Conservation (phyloP, 2,888 invertebrate species). For the Ochlodes sylvanus region DNA sequence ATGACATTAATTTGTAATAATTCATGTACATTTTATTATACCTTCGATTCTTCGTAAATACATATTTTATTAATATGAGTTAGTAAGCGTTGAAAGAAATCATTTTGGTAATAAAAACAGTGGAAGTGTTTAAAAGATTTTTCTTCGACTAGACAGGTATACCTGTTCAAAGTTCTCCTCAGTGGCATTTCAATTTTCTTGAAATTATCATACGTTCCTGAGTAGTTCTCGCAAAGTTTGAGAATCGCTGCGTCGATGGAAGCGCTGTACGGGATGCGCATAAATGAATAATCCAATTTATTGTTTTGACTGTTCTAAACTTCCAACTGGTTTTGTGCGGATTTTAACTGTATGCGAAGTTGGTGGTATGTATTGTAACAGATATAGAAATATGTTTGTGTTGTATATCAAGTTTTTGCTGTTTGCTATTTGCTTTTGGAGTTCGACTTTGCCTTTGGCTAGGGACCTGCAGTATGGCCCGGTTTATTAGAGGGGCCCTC, state of each 20-base stretch:
- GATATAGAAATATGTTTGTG: slow-evolving; percentile 18
- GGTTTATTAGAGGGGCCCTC: too few species aligned
- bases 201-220: slow-evolving; percentile 6
- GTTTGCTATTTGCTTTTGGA: too few species aligned
- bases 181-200: slow-evolving; percentile 5
- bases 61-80: too few species aligned
- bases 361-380: slow-evolving; percentile 26
- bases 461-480: too few species aligned
- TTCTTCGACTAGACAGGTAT: background rate
- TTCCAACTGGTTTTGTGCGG: slow-evolving; percentile 40
- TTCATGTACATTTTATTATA: too few species aligned
- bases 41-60: too few species aligned
- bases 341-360: slow-evolving; percentile 31
- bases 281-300: slow-evolving; percentile 74
- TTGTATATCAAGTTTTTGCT: slow-evolving; percentile 15
- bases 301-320: slow-evolving; percentile 65
- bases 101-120: too few species aligned
- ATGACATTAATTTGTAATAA: background rate
- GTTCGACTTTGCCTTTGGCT: too few species aligned
- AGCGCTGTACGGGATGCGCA: slow-evolving; percentile 61
- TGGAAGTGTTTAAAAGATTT: background rate
- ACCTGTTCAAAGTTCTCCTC: slow-evolving; percentile 5
- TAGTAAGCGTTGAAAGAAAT: too few species aligned
- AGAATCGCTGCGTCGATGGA: slow-evolving; percentile 47
- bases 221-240: slow-evolving; percentile 20